A percentile compares a stretch with the other conserved stretches of the same genome.
Conservation (phyloP, 1,140 invertebrate species). For the Bathynomus jamesi region DNA sequence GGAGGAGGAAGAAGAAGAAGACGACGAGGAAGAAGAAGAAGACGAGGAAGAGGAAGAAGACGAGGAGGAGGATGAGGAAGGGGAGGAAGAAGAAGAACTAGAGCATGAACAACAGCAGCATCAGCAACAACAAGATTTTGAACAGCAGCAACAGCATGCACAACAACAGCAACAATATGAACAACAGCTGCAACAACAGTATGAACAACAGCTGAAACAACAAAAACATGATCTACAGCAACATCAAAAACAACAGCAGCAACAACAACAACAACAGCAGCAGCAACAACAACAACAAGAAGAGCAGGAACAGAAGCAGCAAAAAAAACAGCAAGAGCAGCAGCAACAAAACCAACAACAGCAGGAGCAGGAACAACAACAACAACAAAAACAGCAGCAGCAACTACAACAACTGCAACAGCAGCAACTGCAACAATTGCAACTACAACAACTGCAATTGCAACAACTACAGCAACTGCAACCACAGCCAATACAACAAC, state of each 20-base stretch:
- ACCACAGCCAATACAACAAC: constrained; percentile 9
- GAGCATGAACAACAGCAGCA: neutral
- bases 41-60: neutral
- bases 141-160: neutral
- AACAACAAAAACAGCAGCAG: constrained; percentile 7
- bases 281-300: neutral
- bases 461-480: constrained; percentile 18
- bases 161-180: neutral
- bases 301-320: constrained; percentile 48
- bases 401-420: constrained; percentile 2
- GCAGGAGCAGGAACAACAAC: constrained; percentile 2
- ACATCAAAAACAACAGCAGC: neutral
- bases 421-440: constrained; percentile 14
- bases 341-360: constrained; percentile 24
- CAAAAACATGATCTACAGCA: neutral
- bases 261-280: neutral
- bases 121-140: neutral
- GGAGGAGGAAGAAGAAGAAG: neutral
- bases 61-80: neutral
- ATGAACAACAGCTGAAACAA: neutral
- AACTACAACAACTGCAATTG: neutral
- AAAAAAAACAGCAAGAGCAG: constrained; percentile 42
- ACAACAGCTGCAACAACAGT: neutral
- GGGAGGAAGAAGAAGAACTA: neutral
- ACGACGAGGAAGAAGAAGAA: neutral